Evolutionary conservation across 2,888 invertebrate genomes (phyloP).

Genomic region (Malthinus seriepunctatus): DNA sequence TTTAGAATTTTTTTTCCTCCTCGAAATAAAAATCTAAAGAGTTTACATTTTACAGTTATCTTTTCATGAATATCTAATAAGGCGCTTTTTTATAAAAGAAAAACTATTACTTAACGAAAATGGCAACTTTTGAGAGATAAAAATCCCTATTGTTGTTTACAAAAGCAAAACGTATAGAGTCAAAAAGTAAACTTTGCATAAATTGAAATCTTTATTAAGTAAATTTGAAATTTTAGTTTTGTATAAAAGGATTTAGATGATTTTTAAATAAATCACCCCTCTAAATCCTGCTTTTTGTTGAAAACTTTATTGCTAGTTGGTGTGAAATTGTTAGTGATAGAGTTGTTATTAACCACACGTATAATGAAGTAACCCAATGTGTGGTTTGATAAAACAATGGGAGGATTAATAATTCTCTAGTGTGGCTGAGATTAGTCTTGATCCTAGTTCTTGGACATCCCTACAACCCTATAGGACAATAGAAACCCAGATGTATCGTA

Average conservation of each 20-base stretch:
- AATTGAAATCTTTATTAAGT: not conserved
- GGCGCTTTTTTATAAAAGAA: conserved; percentile 27
- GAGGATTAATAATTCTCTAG: conserved; percentile 29
- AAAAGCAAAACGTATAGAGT: conserved; percentile 15
- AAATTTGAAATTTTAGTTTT: not conserved
- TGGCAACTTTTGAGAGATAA: conserved; percentile 20
- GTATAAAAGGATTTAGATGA: not conserved
- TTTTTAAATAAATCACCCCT: not conserved
- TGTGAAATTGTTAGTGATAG: conserved; percentile 14
- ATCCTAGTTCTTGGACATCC: conserved; percentile 27
- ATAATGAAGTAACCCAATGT: conserved; percentile 26
- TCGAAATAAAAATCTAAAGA: conserved; percentile 16
- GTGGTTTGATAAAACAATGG: conserved; percentile 27
- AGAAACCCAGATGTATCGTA: conserved; percentile 12
- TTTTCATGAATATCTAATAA: conserved; percentile 30
- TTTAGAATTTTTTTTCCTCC: not conserved
- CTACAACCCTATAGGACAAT: conserved; percentile 17
- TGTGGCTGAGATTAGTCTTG: conserved; percentile 29
- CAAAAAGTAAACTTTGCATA: not conserved
- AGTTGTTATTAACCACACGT: conserved; percentile 25
- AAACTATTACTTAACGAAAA: conserved; percentile 29
- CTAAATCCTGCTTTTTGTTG: not conserved
- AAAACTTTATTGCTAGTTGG: not conserved
- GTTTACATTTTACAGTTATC: conserved; percentile 29
- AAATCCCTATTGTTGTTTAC: conserved; percentile 13